These are phyloP conservation scores for Uria aalge DNA, from an alignment of 2,113 vertebrate species.

Conservation along the genomic window DNA sequence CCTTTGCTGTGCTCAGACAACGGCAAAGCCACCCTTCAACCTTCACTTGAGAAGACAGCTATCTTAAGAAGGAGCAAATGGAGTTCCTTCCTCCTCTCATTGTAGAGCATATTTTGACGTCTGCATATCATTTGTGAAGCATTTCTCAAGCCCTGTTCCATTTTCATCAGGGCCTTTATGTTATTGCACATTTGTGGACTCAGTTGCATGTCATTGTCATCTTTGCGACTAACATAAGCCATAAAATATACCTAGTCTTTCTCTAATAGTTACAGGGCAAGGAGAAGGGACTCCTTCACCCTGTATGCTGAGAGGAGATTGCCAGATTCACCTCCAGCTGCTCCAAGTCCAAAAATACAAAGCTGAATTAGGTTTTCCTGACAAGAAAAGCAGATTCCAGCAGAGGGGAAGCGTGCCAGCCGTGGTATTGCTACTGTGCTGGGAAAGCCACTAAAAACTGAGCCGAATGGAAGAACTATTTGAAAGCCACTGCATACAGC, in stretches of 20 bases:
- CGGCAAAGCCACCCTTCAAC: not conserved
- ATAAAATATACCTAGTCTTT: not conserved
- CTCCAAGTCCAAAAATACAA: slow-evolving; percentile 9
- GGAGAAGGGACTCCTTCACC: not conserved
- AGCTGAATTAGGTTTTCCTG: slow-evolving; percentile 27
- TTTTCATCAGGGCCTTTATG: not conserved
- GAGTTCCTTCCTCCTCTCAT: not conserved
- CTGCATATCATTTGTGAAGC: not conserved
- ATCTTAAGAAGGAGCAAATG: not conserved
- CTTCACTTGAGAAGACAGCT: not conserved
- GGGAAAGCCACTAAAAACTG: slow-evolving; percentile 50
- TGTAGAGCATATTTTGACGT: not conserved
- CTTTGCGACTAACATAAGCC: not conserved
- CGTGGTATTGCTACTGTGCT: slow-evolving; percentile 43
- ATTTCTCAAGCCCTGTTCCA: not conserved
- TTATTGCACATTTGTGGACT: not conserved
- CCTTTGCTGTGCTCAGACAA: not conserved
- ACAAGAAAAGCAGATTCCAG: slow-evolving; percentile 57
- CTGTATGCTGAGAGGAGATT: not conserved
- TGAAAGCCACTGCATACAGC: not conserved
- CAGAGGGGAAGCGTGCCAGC: slow-evolving; percentile 30
- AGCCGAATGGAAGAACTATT: not conserved
- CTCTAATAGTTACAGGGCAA: not conserved
- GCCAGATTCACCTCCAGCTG: slow-evolving; percentile 39
- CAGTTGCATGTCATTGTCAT: not conserved